phyloP scores from a whole-genome alignment of 2,888 invertebrate genomes.

The Horisme vitalbata region DNA sequence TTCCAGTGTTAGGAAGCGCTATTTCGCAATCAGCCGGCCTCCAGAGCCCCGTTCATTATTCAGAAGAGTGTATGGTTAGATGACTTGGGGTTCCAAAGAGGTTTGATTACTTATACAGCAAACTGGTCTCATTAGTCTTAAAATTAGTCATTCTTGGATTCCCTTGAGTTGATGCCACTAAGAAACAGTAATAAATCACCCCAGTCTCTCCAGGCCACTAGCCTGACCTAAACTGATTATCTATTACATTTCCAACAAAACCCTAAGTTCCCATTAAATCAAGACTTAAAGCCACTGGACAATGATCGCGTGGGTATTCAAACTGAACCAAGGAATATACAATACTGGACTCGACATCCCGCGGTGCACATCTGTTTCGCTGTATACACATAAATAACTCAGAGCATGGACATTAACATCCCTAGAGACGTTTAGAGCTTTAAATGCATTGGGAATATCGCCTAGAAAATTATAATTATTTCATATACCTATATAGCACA shows the following conservation, averaged over 20 bases:
- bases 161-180: background rate
- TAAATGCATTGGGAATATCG: background rate
- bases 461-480: background rate
- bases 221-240: constrained; percentile 24
- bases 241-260: constrained; percentile 30
- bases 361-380: constrained; percentile 60
- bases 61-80: too few relatives aligned
- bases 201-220: constrained; percentile 8
- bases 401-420: constrained; percentile 5
- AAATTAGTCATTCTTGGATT: too few relatives aligned
- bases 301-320: constrained; percentile 53
- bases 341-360: constrained; percentile 44
- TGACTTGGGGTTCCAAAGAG: too few relatives aligned
- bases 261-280: constrained; percentile 36
- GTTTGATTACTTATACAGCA: too few relatives aligned
- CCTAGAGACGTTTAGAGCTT: background rate
- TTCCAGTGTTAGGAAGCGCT: too few relatives aligned
- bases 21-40: too few relatives aligned
- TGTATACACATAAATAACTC: constrained; percentile 16
- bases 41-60: too few relatives aligned
- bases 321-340: constrained; percentile 16
- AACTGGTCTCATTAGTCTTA: too few relatives aligned
- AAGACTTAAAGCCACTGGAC: constrained; percentile 35
- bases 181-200: constrained; percentile 17
- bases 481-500: too few relatives aligned